phyloP scores from a whole-genome alignment of 2,888 invertebrate genomes.

The Meganola albula region DNA sequence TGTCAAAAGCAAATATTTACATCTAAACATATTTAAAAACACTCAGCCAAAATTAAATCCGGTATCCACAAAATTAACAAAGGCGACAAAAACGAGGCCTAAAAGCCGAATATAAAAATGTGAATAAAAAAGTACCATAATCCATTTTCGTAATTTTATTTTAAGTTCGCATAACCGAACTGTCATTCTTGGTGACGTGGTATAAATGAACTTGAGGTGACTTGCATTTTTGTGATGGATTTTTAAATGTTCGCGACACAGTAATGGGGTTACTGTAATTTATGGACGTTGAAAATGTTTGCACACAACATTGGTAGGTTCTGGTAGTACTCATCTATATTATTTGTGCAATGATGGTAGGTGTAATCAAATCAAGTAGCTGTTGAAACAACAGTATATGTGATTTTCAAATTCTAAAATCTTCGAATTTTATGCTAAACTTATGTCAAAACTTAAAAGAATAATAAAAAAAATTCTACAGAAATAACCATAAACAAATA shows the following conservation, averaged over 20 bases:
- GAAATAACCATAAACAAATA: no score
- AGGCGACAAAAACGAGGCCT: constrained; percentile 13
- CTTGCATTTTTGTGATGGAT: constrained; percentile 65
- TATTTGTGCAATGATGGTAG: no score
- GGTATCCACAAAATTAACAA: constrained; percentile 11
- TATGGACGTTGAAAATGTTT: constrained; percentile 32
- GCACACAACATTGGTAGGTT: no score
- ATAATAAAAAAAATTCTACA: no score
- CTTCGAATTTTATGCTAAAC: no score
- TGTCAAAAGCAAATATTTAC: no score
- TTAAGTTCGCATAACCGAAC: constrained; percentile 60
- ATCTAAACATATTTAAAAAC: constrained; percentile 22
- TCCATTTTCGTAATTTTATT: constrained; percentile 63
- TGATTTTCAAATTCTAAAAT: no score
- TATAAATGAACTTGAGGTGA: constrained; percentile 67
- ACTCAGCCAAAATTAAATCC: constrained; percentile 15
- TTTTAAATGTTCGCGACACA: constrained; percentile 66
- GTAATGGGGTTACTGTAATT: constrained; percentile 52
- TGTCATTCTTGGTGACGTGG: constrained; percentile 59
- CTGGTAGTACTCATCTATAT: no score
- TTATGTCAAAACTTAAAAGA: no score
- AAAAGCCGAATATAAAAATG: constrained; percentile 31
- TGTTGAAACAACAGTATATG: no score
- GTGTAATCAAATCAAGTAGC: no score
- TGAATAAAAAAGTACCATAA: constrained; percentile 35